phyloP scores from a whole-genome alignment of 2,797 vertebrate genomes.

The Scarus forsteni region DNA sequence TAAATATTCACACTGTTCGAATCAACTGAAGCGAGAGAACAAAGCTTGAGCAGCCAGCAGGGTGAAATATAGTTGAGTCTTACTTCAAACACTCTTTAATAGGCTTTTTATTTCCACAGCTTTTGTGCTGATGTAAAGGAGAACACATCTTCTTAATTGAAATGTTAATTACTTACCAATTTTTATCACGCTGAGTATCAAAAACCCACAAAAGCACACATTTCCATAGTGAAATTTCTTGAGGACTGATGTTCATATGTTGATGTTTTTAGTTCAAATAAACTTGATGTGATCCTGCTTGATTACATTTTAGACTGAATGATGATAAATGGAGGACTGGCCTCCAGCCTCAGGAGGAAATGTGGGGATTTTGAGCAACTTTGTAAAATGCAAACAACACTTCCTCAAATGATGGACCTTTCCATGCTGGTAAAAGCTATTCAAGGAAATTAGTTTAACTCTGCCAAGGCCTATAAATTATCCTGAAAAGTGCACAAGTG shows the following conservation, averaged over 20 bases:
- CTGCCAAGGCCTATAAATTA: conserved; percentile 79
- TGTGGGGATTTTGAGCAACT: conserved; percentile 27
- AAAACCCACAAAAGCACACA: conserved; percentile 40
- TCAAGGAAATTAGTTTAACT: conserved; percentile 76
- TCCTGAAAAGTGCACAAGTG: conserved; percentile 64
- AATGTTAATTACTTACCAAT: conserved; percentile 58
- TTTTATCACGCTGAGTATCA: conserved; percentile 47
- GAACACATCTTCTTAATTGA: conserved; percentile 78
- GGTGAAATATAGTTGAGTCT: conserved; percentile 55
- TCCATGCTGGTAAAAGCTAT: conserved; percentile 73
- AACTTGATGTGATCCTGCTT: neutral
- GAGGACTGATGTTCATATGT: neutral
- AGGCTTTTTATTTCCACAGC: conserved; percentile 32
- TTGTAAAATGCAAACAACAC: conserved; percentile 22
- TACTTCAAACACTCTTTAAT: conserved; percentile 65
- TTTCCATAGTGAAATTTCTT: conserved; percentile 7
- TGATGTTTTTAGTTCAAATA: neutral
- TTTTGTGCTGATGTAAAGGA: conserved; percentile 78
- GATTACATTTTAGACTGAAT: neutral
- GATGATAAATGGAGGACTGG: neutral
- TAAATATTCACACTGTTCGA: conserved; percentile 82
- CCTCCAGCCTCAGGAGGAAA: conserved; percentile 9
- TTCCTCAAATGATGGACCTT: conserved; percentile 71
- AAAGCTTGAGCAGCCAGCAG: conserved; percentile 38
- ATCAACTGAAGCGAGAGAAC: conserved; percentile 68